These are phyloP conservation scores for Dreissena rostriformis DNA, from an alignment of 1,140 invertebrate species.

Conservation along the genomic window DNA sequence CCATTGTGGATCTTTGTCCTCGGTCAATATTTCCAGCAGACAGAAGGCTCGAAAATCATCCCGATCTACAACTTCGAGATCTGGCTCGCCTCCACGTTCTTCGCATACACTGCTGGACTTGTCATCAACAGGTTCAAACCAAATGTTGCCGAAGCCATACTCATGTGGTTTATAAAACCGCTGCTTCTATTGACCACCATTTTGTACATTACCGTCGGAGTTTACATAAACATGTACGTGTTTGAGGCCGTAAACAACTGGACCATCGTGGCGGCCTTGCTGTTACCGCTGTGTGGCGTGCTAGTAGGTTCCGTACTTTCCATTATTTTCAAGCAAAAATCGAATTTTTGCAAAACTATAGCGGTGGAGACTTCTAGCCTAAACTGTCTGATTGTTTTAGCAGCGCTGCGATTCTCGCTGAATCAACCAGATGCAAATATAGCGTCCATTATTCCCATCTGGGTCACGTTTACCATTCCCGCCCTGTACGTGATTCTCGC, in stretches of 20 bases:
- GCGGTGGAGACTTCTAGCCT: slow-evolving; percentile 76
- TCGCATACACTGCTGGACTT: slow-evolving; percentile 74
- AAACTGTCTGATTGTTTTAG: slow-evolving; percentile 75
- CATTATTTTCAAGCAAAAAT: slow-evolving; percentile 71
- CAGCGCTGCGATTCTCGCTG: slow-evolving; percentile 75
- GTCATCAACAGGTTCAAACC: slow-evolving; percentile 73
- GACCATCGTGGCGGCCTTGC: slow-evolving; percentile 69
- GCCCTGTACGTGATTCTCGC: slow-evolving; percentile 74
- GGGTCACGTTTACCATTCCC: slow-evolving; percentile 78
- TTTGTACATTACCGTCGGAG: slow-evolving; percentile 78
- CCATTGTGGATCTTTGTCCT: slow-evolving; percentile 78
- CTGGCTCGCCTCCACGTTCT: slow-evolving; percentile 75
- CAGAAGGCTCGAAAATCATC: slow-evolving; percentile 66
- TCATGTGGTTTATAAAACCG: slow-evolving; percentile 79
- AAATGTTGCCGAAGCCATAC: slow-evolving; percentile 71
- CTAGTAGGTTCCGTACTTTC: slow-evolving; percentile 67
- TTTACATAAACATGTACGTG: slow-evolving; percentile 80
- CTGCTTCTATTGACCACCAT: slow-evolving; percentile 77
- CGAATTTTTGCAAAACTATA: slow-evolving; percentile 71
- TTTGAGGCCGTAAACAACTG: slow-evolving; percentile 72
- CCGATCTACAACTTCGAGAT: slow-evolving; percentile 77
- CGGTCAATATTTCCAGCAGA: slow-evolving; percentile 75
- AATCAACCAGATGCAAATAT: slow-evolving; percentile 72
- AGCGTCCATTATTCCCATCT: slow-evolving; percentile 75
- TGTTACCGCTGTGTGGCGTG: slow-evolving; percentile 75